Base-by-base conservation (phyloP, 2,888 invertebrate species). In the Acleris sparsana region DNA sequence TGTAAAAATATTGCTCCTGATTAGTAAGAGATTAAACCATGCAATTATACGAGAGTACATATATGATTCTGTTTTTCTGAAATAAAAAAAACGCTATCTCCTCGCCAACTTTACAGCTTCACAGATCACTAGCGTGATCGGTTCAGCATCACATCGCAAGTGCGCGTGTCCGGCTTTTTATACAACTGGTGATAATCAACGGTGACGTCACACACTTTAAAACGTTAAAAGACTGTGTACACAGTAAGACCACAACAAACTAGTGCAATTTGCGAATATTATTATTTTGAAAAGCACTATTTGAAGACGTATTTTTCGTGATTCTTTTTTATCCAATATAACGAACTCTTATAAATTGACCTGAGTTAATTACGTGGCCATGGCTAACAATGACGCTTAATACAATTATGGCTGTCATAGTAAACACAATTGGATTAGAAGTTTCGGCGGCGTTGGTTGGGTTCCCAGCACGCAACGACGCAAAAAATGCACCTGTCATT, bases 151-250 rank as follows among this genome's bases (percentile, higher is more conserved):
- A 58, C 60, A 57, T 64, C 33, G 49, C 22, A 82, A 77, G 80
- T 75, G 81, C 75, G 85, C 90, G 90, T 91, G 91, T 80, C 75
- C 81, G 72, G 70, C 89, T 86, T 78, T 87, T 91, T 91, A 89
- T 86, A 85, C 78, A 80, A 75, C 75, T 70, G 64, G 85, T 87
- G 89, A 87, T 91, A 91, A 91, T 90, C 63, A 67, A 66, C 63
- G 64, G 70, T 84, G 83, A 90, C 88, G 88, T 87, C 86, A 86
- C 51, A n/a, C 64, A 44, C 17, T 20, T 55, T 75, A 75, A 25
- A 33, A 75, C 75, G 83, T 80, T 83, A 83, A 86, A 81, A 78
- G 72, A 71, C 71, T 80, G 61, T 70, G 80, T 83, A 84, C 71
- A 86, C 52, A 66, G 55, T 80, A 75, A 65, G 73, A 75, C 70